phyloP scores from a whole-genome alignment of 2,888 invertebrate species.

The Nemoura dubitans region DNA sequence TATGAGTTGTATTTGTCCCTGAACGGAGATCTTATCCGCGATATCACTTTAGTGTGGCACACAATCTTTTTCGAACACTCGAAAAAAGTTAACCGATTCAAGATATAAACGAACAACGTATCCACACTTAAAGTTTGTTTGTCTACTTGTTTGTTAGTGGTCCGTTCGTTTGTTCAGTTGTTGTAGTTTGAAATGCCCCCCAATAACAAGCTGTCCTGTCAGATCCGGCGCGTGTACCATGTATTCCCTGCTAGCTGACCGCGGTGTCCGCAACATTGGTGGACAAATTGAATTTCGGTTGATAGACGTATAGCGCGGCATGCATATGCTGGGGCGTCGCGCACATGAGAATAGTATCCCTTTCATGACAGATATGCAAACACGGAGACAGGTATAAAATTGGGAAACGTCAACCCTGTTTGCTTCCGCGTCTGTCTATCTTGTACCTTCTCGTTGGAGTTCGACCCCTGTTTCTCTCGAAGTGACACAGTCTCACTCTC shows the following conservation, averaged over 20 bases:
- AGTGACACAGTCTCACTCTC: background rate
- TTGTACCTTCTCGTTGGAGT: too few species aligned
- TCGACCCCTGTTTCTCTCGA: background rate
- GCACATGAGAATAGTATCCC: background rate
- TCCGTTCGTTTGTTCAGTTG: background rate
- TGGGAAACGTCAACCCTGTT: background rate
- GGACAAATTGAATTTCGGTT: constrained; percentile 32
- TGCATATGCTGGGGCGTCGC: too few species aligned
- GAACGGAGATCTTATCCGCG: background rate
- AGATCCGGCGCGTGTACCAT: background rate
- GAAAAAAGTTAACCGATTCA: background rate
- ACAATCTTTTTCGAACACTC: background rate
- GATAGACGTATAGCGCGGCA: background rate
- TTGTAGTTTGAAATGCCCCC: background rate
- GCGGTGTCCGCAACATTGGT: background rate
- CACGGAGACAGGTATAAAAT: background rate
- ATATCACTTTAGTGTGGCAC: background rate
- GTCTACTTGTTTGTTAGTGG: constrained; percentile 15
- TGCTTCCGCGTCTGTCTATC: background rate
- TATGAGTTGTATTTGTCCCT: background rate
- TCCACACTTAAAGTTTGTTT: constrained; percentile 18
- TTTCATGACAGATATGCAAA: constrained; percentile 2
- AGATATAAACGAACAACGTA: background rate
- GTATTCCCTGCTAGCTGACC: background rate
- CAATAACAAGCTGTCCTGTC: constrained; percentile 33